Conservation (phyloP, 2,113 vertebrate species). For the Ahaetulla prasina region DNA sequence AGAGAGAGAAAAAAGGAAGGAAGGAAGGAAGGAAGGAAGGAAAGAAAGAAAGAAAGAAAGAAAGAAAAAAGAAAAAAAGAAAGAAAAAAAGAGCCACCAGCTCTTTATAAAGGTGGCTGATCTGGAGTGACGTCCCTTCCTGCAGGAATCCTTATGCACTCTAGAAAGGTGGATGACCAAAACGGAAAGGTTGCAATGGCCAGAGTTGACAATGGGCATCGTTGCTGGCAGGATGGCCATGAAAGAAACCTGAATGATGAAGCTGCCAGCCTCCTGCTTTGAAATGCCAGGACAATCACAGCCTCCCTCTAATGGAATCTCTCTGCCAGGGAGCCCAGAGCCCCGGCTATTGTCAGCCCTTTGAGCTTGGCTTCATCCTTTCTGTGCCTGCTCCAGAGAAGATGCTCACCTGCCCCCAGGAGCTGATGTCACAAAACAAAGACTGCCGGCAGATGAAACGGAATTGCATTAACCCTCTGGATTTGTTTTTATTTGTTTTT, state of each 20-base stretch:
- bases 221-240: constrained; percentile 39
- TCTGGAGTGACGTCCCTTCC: not conserved
- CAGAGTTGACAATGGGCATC: constrained; percentile 27
- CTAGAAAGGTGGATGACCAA: not conserved
- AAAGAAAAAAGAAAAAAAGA: not conserved
- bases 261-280: constrained; percentile 54
- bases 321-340: constrained; percentile 34
- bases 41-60: not conserved
- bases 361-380: constrained; percentile 44
- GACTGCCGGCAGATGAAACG: constrained; percentile 45
- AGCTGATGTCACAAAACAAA: constrained; percentile 35
- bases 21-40: not conserved
- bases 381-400: constrained; percentile 43
- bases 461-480: constrained; percentile 55
- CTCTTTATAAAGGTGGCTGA: not conserved
- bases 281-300: constrained; percentile 55
- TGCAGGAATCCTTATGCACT: not conserved
- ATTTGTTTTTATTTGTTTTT: not conserved
- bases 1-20: fast-evolving
- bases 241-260: constrained; percentile 49
- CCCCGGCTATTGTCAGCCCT: constrained; percentile 27
- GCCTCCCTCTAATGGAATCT: constrained; percentile 58
- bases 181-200: not conserved
- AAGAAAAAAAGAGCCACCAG: not conserved
- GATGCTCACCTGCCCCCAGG: constrained; percentile 39